Conservation (phyloP, 1,140 invertebrate genomes). For the Eriocheir sinensis region DNA sequence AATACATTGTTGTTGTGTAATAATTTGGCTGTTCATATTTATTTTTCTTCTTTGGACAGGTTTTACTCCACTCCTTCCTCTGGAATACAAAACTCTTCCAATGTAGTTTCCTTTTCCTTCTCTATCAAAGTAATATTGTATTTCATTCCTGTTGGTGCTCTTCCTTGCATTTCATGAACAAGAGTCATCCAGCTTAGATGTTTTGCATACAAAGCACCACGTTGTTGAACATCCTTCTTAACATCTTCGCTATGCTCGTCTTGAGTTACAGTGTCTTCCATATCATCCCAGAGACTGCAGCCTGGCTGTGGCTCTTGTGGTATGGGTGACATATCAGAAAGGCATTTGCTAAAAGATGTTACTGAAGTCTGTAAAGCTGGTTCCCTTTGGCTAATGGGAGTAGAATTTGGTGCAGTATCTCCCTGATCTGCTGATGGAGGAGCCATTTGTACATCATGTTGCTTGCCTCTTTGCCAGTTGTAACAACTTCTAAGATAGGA, state of each 20-base stretch:
- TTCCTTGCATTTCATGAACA: conserved; percentile 33
- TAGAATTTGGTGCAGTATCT: neutral
- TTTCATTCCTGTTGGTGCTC: conserved; percentile 36
- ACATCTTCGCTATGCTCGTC: neutral
- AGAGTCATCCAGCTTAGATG: conserved; percentile 42
- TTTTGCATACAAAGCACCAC: conserved; percentile 36
- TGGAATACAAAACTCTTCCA: too few relatives aligned
- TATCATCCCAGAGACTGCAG: too few relatives aligned
- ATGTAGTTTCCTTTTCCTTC: conserved; percentile 28
- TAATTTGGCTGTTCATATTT: conserved; percentile 32
- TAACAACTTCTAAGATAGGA: neutral
- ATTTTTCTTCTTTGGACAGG: conserved; percentile 25
- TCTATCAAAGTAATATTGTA: too few relatives aligned
- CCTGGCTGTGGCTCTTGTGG: too few relatives aligned
- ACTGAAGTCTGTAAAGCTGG: neutral
- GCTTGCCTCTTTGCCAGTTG: neutral
- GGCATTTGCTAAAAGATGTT: too few relatives aligned
- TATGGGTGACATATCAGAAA: too few relatives aligned
- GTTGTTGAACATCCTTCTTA: conserved; percentile 11
- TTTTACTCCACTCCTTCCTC: conserved; percentile 14
- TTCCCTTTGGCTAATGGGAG: neutral
- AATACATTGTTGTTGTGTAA: conserved; percentile 19
- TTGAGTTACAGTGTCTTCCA: neutral
- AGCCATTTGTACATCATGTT: neutral
- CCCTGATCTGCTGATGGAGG: neutral